Evolutionary conservation across 2,888 invertebrate species (phyloP).

Genomic region (Ormyrus labotus): DNA sequence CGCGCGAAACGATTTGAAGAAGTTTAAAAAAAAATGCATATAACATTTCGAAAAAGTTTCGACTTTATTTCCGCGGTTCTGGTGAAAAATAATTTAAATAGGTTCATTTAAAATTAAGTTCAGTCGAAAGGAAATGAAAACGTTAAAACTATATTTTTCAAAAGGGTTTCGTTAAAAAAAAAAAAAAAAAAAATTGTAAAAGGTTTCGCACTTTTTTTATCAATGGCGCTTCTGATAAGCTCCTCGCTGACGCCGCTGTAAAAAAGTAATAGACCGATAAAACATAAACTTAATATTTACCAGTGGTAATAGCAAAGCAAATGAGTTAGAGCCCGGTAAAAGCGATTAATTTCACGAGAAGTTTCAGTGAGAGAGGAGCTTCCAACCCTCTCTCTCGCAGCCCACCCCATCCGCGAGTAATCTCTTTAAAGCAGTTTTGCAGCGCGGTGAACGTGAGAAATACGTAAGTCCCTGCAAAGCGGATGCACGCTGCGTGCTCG

Average conservation of each 20-base stretch:
- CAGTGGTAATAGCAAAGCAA: constrained; percentile 21
- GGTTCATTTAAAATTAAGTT: no score
- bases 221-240: constrained; percentile 2
- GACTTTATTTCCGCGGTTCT: no score
- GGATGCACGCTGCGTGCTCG: neutral
- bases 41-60: no score
- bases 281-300: constrained; percentile 42
- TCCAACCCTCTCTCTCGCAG: neutral
- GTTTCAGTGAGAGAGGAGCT: constrained; percentile 21
- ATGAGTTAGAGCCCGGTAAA: constrained; percentile 4
- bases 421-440: constrained; percentile 42
- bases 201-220: neutral
- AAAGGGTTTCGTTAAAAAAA: no score
- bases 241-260: neutral
- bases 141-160: no score
- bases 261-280: constrained; percentile 19
- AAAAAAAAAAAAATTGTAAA: no score
- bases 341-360: constrained; percentile 44
- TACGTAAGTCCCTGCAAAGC: constrained; percentile 38
- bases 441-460: constrained; percentile 25
- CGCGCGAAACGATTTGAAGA: no score
- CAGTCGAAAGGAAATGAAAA: no score
- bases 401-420: constrained; percentile 14
- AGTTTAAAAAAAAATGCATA: no score
- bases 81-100: no score